Conservation (phyloP, 2,888 invertebrate species). For the Sinotaia quadrata region DNA sequence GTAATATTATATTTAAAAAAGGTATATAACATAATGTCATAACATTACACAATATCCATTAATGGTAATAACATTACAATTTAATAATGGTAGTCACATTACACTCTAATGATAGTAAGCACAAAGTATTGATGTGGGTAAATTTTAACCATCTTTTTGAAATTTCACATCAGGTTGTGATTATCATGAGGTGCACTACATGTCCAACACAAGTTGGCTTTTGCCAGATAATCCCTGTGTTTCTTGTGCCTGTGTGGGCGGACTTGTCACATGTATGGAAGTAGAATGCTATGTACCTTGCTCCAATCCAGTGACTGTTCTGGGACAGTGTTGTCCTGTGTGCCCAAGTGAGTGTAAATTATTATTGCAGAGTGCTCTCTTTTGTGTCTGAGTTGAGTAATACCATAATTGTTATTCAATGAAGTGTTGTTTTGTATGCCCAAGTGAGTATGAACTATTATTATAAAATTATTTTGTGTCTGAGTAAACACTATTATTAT, state of each 20-base stretch:
- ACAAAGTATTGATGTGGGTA: too few relatives aligned
- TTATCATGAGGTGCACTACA: conserved; percentile 47
- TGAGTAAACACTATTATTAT: background rate
- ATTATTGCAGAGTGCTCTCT: background rate
- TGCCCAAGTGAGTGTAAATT: conserved; percentile 52
- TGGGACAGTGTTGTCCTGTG: conserved; percentile 58
- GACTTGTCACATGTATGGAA: conserved; percentile 54
- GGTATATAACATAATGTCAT: too few relatives aligned
- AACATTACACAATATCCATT: too few relatives aligned
- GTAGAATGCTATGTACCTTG: conserved; percentile 54
- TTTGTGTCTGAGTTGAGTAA: background rate
- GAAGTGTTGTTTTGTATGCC: conserved; percentile 58
- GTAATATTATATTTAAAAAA: too few relatives aligned
- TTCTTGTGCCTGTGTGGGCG: conserved; percentile 54
- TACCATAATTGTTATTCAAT: background rate
- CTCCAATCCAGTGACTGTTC: conserved; percentile 48
- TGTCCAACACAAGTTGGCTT: conserved; percentile 50
- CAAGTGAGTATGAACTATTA: conserved; percentile 42
- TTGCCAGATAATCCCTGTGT: conserved; percentile 53
- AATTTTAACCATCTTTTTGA: too few relatives aligned
- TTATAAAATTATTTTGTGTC: background rate
- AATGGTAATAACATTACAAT: too few relatives aligned
- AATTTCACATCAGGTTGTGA: too few relatives aligned
- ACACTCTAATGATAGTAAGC: too few relatives aligned
- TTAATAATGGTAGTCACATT: too few relatives aligned